Conservation (phyloP, 2,888 invertebrate species). For the Caradrina kadenii region DNA sequence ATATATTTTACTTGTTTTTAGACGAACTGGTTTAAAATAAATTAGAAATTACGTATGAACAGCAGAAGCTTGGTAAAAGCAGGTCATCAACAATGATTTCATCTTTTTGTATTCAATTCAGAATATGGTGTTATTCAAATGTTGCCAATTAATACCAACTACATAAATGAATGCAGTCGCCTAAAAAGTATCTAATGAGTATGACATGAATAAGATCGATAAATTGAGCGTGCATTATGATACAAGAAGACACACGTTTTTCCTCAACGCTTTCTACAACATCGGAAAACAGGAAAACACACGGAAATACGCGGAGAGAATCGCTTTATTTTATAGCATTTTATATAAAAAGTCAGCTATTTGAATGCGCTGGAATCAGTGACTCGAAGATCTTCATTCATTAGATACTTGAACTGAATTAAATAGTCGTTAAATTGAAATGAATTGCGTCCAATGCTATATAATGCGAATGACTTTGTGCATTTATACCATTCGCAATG, state of each 20-base stretch:
- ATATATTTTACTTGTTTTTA: conserved; percentile 23
- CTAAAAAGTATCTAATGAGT: conserved; percentile 17
- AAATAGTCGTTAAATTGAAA: conserved; percentile 30
- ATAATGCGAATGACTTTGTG: conserved; percentile 4
- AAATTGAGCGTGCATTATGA: conserved; percentile 35
- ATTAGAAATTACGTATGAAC: conserved; percentile 16
- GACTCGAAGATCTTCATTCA: conserved; percentile 9
- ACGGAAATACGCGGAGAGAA: conserved; percentile 62
- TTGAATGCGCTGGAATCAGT: conserved; percentile 41
- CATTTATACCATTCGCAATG: conserved; percentile 8
- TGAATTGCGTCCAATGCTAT: conserved; percentile 25
- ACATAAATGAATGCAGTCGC: not conserved
- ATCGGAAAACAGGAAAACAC: conserved; percentile 62
- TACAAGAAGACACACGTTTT: conserved; percentile 52
- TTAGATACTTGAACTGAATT: conserved; percentile 33
- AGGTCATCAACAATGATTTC: not conserved
- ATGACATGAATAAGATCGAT: conserved; percentile 41
- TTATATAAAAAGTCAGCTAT: conserved; percentile 31
- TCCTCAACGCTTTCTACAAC: conserved; percentile 60
- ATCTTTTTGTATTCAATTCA: not conserved
- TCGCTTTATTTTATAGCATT: conserved; percentile 41
- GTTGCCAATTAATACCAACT: not conserved
- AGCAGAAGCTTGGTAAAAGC: not conserved
- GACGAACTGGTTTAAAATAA: conserved; percentile 28
- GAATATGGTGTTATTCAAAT: not conserved